Evolutionary conservation across 2,113 vertebrate genomes (phyloP), one percentile per base, ranked within the genome.

Genomic region (Calyptommatus sinebrachiatus): DNA sequence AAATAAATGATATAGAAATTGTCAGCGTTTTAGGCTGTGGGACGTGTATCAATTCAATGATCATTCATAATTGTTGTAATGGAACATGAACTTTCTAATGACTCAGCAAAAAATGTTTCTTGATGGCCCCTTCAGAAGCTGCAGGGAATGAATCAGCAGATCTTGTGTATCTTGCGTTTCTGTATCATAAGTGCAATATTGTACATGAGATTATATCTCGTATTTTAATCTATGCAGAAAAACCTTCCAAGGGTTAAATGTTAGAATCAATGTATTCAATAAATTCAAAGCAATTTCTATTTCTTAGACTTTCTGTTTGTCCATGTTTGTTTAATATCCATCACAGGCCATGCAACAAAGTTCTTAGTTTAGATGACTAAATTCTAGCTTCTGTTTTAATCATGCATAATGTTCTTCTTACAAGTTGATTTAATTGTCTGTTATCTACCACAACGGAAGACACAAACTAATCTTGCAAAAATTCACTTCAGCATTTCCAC

Each of bases 221-320:
- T 0, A 21, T 10, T 63, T 18, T 76, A 41, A 69, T 35, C 48
- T 82, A 45, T 78, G 65, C 78, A 88, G 68, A 22, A 77, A 41
- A 11, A 61, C 84, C 41, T 83, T 85, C 68, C 21, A 67, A 78
- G 67, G 48, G 18, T 86, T 90, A 81, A 89, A 48, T 76, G 29
- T 65, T 77, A 84, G 57, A 9, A 71, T 80, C 80, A 85, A 76
- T 41, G 8, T 24, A 70, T 82, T 83, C 60, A 68, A 87, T 84
- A 93, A 80, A n/a, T 76, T 57, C 0, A 65, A 46, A 84, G 48
- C 75, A 86, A 70, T 84, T 83, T 79, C 31, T 75, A 78, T 85
- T 20, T 80, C 57, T 60, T 31, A 76, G 61, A 45, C 70, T 26
- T 61, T 76, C 53, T 71, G 29, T 68, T 75, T 50, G 26, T 35